phyloP scores from a whole-genome alignment of 1,140 invertebrate genomes.

The Euglossa dilemma region DNA sequence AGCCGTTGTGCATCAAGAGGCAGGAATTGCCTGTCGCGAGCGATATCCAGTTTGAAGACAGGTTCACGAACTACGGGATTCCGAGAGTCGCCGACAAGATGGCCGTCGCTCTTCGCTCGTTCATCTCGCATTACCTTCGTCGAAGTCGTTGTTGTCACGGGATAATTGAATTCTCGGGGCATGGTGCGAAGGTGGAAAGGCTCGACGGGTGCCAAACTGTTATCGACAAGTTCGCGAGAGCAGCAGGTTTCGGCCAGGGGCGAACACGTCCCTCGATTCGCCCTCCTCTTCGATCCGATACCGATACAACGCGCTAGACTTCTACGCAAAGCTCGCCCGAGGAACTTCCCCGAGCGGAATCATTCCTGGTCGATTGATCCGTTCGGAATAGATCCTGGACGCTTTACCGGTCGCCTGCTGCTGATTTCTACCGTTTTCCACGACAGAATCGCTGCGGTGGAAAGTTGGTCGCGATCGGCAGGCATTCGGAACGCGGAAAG shows the following conservation, averaged over 20 bases:
- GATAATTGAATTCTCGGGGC: slow-evolving; percentile 74
- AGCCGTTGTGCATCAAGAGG: too few species aligned
- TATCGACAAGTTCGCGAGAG: slow-evolving; percentile 72
- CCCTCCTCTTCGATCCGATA: neutral
- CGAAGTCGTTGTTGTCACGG: slow-evolving; percentile 54
- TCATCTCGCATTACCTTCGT: slow-evolving; percentile 66
- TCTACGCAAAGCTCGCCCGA: too few species aligned
- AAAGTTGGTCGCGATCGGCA: too few species aligned
- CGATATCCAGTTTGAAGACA: neutral
- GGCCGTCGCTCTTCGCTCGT: slow-evolving; percentile 46
- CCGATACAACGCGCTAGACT: slow-evolving; percentile 37
- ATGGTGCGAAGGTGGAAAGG: slow-evolving; percentile 61
- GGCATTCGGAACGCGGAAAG: neutral
- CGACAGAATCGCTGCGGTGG: too few species aligned
- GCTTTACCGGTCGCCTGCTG: too few species aligned
- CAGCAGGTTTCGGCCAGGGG: slow-evolving; percentile 47
- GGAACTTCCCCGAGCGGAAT: slow-evolving; percentile 10
- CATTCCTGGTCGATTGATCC: neutral
- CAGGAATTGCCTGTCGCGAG: too few species aligned
- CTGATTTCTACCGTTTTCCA: too few species aligned
- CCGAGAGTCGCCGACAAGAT: slow-evolving; percentile 29
- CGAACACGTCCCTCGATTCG: neutral
- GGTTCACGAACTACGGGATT: slow-evolving; percentile 16
- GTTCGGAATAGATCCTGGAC: too few species aligned
- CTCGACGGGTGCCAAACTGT: slow-evolving; percentile 68